These are phyloP conservation scores for Callorhinus ursinus DNA, from an alignment of 2,113 vertebrate genomes.

Conservation along the genomic window DNA sequence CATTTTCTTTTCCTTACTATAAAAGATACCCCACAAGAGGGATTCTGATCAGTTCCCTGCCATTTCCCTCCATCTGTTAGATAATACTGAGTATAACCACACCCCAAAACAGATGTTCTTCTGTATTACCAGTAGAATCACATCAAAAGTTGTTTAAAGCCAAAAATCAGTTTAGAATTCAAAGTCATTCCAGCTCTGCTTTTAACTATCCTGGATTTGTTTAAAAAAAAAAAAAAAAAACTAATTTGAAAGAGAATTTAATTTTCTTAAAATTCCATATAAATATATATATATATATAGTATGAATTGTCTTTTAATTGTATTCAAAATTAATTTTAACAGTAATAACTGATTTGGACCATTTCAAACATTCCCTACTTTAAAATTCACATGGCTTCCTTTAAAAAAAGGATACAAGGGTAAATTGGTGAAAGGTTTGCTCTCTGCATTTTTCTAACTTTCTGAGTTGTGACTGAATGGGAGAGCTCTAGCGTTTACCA, in stretches of 20 bases:
- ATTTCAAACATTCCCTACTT: conserved; percentile 77
- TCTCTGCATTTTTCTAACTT: conserved; percentile 72
- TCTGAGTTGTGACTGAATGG: conserved; percentile 85
- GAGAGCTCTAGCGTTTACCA: conserved; percentile 91
- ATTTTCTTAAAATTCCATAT: conserved; percentile 70
- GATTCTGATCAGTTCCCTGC: conserved; percentile 50
- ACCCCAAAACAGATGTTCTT: conserved; percentile 68
- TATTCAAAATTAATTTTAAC: conserved; percentile 67
- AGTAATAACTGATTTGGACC: conserved; percentile 71
- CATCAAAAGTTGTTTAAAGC: conserved; percentile 34
- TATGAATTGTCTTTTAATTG: conserved; percentile 57
- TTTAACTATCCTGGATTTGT: conserved; percentile 70
- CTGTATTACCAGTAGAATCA: conserved; percentile 55
- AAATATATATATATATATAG: background rate
- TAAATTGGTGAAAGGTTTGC: conserved; percentile 72
- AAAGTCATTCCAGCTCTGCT: conserved; percentile 75
- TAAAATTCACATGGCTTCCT: conserved; percentile 74
- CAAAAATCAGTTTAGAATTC: conserved; percentile 66
- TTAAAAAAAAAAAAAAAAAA: background rate
- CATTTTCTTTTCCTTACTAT: conserved; percentile 62
- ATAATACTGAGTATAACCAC: conserved; percentile 39
- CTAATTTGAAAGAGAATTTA: conserved; percentile 64
- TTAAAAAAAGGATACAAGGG: conserved; percentile 67
- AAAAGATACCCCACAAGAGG: conserved; percentile 21
- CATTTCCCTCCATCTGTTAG: conserved; percentile 49